phyloP scores from a whole-genome alignment of 2,797 vertebrate species.

The Sphenodon punctatus region DNA sequence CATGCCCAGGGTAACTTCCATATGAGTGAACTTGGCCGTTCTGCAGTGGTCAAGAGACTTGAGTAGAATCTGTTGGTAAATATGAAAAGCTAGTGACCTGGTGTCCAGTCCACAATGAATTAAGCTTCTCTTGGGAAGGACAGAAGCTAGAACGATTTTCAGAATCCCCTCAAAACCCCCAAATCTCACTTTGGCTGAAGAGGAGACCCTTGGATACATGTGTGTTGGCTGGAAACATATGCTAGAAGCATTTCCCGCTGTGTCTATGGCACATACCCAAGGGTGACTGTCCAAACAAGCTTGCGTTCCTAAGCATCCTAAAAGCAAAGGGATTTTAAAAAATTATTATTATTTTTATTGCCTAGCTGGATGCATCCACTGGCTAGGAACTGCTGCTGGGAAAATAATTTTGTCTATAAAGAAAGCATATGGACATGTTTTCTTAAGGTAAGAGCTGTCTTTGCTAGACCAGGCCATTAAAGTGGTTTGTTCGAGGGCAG shows the following conservation, averaged over 20 bases:
- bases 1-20: rapidly evolving
- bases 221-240: not conserved
- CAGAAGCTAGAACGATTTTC: not conserved
- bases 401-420: not conserved
- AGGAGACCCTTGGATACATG: not conserved
- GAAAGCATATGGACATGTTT: not conserved
- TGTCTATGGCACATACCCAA: not conserved
- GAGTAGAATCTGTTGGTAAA: not conserved
- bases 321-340: not conserved
- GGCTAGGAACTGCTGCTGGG: not conserved
- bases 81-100: not conserved
- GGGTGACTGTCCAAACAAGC: not conserved
- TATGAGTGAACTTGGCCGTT: not conserved
- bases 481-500: not conserved
- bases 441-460: not conserved
- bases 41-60: not conserved
- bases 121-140: not conserved
- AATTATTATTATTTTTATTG: too few relatives aligned
- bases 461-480: not conserved
- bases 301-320: not conserved
- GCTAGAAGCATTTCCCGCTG: not conserved
- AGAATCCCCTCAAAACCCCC: not conserved
- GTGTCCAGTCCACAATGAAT: not conserved
- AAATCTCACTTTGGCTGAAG: not conserved
- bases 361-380: not conserved